A percentile compares a stretch with the other conserved stretches of the same genome.
Evolutionary conservation across 1,140 invertebrate species (phyloP).

Genomic region (Diploscapter pachys): DNA sequence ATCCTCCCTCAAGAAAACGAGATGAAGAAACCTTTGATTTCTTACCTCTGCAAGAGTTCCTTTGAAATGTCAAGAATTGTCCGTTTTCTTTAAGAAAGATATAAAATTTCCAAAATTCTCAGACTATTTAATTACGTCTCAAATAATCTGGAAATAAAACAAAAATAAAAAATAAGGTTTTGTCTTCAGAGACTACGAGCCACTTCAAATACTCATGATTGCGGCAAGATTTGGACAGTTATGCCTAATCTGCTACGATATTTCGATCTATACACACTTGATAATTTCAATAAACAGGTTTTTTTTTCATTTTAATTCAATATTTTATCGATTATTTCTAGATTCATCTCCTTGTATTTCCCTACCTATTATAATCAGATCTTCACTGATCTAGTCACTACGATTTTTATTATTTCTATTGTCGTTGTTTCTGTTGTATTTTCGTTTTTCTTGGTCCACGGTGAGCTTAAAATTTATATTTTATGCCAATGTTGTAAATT

Average conservation of each 20-base stretch:
- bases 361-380: slow-evolving; percentile 9
- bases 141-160: too few species aligned
- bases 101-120: neutral
- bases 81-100: slow-evolving; percentile 17
- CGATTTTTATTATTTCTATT: slow-evolving; percentile 5
- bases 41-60: slow-evolving; percentile 4
- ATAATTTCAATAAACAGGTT: slow-evolving; percentile 21
- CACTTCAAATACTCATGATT: slow-evolving; percentile 9
- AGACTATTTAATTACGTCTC: too few species aligned
- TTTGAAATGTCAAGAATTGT: slow-evolving; percentile 6
- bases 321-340: slow-evolving; percentile 1
- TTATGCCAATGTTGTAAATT: neutral
- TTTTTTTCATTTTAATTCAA: neutral
- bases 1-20: neutral
- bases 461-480: neutral
- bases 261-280: slow-evolving; percentile 21
- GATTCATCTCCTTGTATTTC: slow-evolving; percentile 23
- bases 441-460: slow-evolving; percentile 11
- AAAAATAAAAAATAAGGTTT: neutral
- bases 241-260: slow-evolving; percentile 23
- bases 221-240: slow-evolving; percentile 16
- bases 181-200: slow-evolving; percentile 17
- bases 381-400: slow-evolving; percentile 16
- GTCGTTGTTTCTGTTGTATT: neutral
- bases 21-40: neutral